Conservation (phyloP, 1,140 invertebrate genomes). For the Drosophila lacteicornis region DNA sequence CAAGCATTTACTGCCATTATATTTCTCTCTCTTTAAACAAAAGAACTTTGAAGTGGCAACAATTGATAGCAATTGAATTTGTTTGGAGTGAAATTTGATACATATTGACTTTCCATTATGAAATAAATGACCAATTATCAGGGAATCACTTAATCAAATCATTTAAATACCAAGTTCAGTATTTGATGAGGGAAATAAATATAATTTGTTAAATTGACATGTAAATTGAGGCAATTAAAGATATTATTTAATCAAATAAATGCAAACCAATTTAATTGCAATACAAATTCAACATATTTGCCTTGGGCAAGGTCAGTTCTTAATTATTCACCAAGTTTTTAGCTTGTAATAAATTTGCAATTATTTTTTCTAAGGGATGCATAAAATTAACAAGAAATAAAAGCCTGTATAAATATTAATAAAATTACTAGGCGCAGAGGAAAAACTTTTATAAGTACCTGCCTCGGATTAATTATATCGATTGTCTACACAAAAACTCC, state of each 20-base stretch:
- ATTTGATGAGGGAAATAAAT: not conserved
- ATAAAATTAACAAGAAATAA: constrained; percentile 10
- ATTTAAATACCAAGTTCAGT: not conserved
- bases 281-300: not conserved
- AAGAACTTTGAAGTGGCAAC: not conserved
- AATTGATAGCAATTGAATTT: constrained; percentile 1
- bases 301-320: not conserved
- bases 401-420: constrained; percentile 9
- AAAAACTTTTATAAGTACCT: constrained; percentile 18
- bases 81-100: constrained; percentile 8
- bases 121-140: constrained; percentile 10
- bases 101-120: constrained; percentile 14
- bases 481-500: constrained; percentile 8
- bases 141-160: constrained; percentile 8
- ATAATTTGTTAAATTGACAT: not conserved
- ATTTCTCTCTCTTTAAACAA: not conserved
- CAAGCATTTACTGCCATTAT: constrained; percentile 8
- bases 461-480: constrained; percentile 15
- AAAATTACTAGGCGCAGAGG: constrained; percentile 10
- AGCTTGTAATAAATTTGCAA: not conserved
- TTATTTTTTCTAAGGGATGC: not conserved
- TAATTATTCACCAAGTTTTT: not conserved
- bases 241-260: not conserved
- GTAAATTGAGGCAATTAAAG: not conserved
- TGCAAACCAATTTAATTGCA: not conserved